Conservation (phyloP, 2,797 vertebrate species). For the Protosalanx chinensis region DNA sequence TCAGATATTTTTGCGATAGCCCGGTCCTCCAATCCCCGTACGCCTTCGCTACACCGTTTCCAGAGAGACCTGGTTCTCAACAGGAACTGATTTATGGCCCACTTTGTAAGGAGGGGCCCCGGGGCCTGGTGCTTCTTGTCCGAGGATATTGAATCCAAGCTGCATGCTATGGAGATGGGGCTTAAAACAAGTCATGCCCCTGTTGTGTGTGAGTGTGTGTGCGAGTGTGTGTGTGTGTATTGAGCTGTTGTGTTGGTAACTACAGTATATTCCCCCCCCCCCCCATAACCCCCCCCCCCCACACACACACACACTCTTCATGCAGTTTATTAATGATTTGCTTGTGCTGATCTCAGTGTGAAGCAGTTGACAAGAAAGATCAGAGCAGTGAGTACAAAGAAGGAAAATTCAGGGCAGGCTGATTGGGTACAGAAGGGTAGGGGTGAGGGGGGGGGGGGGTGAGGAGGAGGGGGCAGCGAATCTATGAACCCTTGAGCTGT, state of each 20-base stretch:
- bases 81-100: constrained; percentile 69
- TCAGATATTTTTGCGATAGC: neutral
- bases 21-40: neutral
- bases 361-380: too few species aligned
- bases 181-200: constrained; percentile 16
- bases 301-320: neutral
- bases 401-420: neutral
- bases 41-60: constrained; percentile 46
- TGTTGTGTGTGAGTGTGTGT: neutral
- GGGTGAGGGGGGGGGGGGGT: too few species aligned
- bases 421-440: neutral
- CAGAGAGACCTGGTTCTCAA: constrained; percentile 58
- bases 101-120: constrained; percentile 64
- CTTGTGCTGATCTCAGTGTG: constrained; percentile 22
- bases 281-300: constrained; percentile 22
- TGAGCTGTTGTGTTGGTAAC: constrained; percentile 42
- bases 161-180: constrained; percentile 51
- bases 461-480: neutral
- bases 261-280: constrained; percentile 41
- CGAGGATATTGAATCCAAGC: constrained; percentile 61
- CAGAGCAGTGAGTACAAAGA: too few species aligned
- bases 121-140: constrained; percentile 57
- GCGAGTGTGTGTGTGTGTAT: too few species aligned
- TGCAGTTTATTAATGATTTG: constrained; percentile 39
- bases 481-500: neutral